These are phyloP conservation scores for Perithous albicinctus DNA, from an alignment of 2,888 invertebrate species.

Conservation along the genomic window DNA sequence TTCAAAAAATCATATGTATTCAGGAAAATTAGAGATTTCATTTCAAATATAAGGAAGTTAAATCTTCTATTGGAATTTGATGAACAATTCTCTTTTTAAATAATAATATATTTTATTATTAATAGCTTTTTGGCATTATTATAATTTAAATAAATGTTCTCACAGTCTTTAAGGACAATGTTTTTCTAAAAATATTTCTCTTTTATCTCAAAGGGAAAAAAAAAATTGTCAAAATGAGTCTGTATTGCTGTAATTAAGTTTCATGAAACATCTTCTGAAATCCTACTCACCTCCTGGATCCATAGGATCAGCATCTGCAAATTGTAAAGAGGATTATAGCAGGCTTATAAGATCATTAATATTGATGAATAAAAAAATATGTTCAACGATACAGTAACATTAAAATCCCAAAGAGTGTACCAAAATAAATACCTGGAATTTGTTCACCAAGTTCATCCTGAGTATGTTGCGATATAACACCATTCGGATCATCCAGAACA, in stretches of 20 bases:
- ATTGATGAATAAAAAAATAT: not conserved
- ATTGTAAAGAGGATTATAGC: slow-evolving; percentile 2
- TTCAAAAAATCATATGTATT: no score
- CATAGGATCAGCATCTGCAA: not conserved
- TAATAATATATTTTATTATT: no score
- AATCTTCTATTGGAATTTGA: no score
- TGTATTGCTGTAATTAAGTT: not conserved
- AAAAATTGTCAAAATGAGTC: not conserved
- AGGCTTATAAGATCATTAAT: not conserved
- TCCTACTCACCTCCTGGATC: not conserved
- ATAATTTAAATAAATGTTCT: no score
- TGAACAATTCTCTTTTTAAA: no score
- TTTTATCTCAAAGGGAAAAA: no score
- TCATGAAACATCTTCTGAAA: not conserved
- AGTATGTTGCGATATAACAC: slow-evolving; percentile 17
- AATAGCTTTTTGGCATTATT: no score
- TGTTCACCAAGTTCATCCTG: slow-evolving; percentile 1
- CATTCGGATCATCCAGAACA: not conserved
- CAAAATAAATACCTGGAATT: not conserved
- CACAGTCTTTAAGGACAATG: no score
- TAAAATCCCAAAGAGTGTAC: not conserved
- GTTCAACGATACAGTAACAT: not conserved
- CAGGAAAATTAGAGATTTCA: no score
- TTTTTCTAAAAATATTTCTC: no score
- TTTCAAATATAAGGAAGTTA: no score